Evolutionary conservation across 2,113 vertebrate genomes (phyloP).

Genomic region (Ammospiza caudacuta): DNA sequence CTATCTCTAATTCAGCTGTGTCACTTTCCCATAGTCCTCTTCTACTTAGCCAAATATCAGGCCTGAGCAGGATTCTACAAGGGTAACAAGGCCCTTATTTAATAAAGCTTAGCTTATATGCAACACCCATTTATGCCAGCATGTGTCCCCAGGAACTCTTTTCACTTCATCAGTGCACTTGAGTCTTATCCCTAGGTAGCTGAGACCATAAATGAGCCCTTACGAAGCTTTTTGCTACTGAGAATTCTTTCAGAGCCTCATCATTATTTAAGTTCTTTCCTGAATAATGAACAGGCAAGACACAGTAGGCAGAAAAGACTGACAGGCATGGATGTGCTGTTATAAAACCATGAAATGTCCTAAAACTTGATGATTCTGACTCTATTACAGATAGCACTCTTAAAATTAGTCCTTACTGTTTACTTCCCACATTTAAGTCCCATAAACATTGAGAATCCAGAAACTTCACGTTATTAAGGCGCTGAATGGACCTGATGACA

Average conservation of each 20-base stretch:
- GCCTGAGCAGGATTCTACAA: background rate
- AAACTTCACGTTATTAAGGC: background rate
- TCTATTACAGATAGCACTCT: background rate
- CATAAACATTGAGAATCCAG: background rate
- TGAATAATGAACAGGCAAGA: conserved; percentile 28
- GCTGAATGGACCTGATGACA: background rate
- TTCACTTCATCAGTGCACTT: background rate
- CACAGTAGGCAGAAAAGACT: conserved; percentile 12
- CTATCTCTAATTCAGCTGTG: background rate
- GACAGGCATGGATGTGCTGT: background rate
- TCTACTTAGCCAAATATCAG: background rate
- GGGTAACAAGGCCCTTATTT: background rate
- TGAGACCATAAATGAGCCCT: background rate
- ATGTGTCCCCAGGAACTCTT: background rate
- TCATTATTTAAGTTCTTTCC: conserved; percentile 27
- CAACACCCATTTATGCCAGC: background rate
- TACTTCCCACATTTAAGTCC: background rate
- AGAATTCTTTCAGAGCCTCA: conserved; percentile 12
- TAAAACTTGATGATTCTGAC: background rate
- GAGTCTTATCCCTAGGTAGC: background rate
- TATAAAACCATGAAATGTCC: conserved; percentile 20
- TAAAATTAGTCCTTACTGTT: background rate
- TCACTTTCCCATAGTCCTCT: background rate
- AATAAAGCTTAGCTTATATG: background rate
- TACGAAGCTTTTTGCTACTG: conserved; percentile 13